These are phyloP conservation scores for Pangasianodon hypophthalmus DNA, from an alignment of 2,113 vertebrate species.

Conservation along the genomic window DNA sequence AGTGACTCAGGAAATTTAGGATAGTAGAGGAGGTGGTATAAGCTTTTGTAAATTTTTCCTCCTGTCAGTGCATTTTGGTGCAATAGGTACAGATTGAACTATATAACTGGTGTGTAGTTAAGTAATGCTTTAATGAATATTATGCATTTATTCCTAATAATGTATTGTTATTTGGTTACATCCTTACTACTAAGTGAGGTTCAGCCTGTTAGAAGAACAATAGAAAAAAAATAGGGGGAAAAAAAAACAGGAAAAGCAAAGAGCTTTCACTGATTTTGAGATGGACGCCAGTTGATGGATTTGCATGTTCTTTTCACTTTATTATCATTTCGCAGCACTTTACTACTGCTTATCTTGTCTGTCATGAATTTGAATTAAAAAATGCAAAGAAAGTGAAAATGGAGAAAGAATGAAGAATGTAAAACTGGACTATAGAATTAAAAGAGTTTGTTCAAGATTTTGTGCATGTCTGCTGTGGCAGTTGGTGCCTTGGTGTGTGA, in stretches of 20 bases:
- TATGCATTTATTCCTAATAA: not conserved
- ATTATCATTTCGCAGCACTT: not conserved
- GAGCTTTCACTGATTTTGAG: not conserved
- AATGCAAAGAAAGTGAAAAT: not conserved
- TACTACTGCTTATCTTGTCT: not conserved
- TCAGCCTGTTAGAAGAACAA: not conserved
- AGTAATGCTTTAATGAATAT: not conserved
- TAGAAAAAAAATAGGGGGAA: not conserved
- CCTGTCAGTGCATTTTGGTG: not conserved
- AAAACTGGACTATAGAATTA: not conserved
- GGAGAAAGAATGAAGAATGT: not conserved
- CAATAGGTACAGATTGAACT: not conserved
- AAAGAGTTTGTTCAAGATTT: not conserved
- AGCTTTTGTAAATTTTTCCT: not conserved
- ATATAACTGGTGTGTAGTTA: not conserved
- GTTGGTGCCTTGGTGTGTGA: not conserved
- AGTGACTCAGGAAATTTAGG: not conserved
- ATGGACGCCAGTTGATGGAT: not conserved
- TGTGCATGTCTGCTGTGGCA: constrained; percentile 2
- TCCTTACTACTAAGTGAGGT: not conserved
- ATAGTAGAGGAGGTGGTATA: not conserved
- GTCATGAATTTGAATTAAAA: not conserved
- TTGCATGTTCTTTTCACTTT: not conserved
- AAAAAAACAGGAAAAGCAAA: not conserved
- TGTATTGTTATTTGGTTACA: not conserved